These are phyloP conservation scores for Paramacrobiotus metropolitanus DNA, from an alignment of 1,140 invertebrate species.

Conservation along the genomic window DNA sequence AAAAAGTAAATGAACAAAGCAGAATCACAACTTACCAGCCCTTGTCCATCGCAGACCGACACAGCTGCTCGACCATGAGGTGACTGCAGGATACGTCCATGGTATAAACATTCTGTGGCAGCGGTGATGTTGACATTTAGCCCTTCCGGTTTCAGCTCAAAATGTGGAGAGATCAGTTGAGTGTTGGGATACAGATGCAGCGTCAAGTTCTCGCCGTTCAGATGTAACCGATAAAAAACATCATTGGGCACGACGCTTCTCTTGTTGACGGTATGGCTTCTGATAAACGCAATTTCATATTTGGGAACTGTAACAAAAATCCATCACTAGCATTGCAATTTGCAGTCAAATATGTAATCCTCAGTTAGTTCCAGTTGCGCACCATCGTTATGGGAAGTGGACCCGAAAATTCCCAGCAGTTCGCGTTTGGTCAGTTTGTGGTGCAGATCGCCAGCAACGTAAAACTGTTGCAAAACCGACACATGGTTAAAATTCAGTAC, in stretches of 20 bases:
- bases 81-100: neutral
- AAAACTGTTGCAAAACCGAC: too few relatives aligned
- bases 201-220: neutral
- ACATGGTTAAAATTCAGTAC: too few relatives aligned
- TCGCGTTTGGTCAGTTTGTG: neutral
- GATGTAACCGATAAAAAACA: neutral
- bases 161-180: neutral
- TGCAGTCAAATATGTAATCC: neutral
- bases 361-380: too few relatives aligned
- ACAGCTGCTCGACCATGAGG: neutral
- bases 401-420: neutral
- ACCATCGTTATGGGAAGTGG: neutral
- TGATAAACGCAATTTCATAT: neutral
- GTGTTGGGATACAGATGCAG: neutral
- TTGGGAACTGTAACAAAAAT: neutral
- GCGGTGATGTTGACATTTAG: neutral
- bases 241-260: neutral
- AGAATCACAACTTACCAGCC: slow-evolving; percentile 1
- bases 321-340: neutral
- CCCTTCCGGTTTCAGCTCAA: neutral
- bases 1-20: too few relatives aligned
- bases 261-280: neutral
- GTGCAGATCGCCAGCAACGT: too few relatives aligned
- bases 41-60: neutral
- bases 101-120: neutral